A percentile compares a stretch with the other conserved stretches of the same genome.
phyloP scores from a whole-genome alignment of 2,113 vertebrate species.

The Vulpes ferrilata region DNA sequence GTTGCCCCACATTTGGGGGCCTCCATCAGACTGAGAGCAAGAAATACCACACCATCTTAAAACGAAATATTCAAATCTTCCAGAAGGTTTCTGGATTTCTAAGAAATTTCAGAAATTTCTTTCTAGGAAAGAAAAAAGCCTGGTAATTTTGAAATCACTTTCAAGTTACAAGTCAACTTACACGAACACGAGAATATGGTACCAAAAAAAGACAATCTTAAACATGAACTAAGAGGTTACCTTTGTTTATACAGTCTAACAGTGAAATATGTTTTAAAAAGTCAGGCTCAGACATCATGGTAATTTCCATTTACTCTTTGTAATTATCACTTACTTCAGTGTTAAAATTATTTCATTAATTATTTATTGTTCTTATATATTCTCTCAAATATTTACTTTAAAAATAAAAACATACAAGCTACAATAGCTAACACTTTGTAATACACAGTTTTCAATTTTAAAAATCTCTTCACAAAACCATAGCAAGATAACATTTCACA shows the following conservation, averaged over 20 bases:
- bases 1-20: background rate
- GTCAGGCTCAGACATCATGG: background rate
- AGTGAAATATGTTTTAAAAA: background rate
- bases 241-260: background rate
- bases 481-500: background rate
- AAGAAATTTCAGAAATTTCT: background rate
- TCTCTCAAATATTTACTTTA: background rate
- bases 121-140: background rate
- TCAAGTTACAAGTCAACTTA: background rate
- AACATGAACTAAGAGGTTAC: background rate
- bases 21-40: background rate
- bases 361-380: background rate
- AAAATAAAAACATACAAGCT: background rate
- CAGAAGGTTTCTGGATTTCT: background rate
- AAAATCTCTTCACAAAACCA: background rate
- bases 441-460: background rate
- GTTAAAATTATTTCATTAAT: background rate
- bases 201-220: background rate
- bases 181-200: background rate
- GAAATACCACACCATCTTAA: background rate
- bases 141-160: background rate
- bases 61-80: background rate
- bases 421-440: background rate
- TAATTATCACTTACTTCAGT: background rate
- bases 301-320: background rate